Percentiles rank a stretch among this genome's conserved stretches.
phyloP scores from a whole-genome alignment of 2,113 vertebrate genomes.

The Martes martes region DNA sequence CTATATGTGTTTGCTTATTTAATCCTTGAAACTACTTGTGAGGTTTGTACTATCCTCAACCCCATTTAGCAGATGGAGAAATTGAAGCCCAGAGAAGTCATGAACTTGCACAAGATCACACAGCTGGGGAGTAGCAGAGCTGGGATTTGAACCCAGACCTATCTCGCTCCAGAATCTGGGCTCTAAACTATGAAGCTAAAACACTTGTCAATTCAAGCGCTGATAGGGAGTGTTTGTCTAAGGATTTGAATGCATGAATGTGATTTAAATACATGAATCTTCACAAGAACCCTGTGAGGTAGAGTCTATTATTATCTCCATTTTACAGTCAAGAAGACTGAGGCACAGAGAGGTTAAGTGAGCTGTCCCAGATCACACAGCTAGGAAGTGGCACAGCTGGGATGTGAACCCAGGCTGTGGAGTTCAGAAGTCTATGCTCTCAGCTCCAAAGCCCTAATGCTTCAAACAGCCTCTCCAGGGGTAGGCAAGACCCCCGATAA shows the following conservation, averaged over 20 bases:
- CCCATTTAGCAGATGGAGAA: not conserved
- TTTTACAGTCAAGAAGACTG: not conserved
- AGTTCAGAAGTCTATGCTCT: not conserved
- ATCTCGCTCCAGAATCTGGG: not conserved
- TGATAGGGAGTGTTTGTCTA: not conserved
- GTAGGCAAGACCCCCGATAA: not conserved
- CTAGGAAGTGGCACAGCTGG: not conserved
- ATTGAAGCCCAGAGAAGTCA: not conserved
- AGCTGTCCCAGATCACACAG: not conserved
- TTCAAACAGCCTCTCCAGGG: not conserved
- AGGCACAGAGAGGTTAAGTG: not conserved
- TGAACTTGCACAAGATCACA: not conserved
- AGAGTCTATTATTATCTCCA: not conserved
- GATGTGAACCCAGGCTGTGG: not conserved
- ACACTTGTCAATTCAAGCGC: not conserved
- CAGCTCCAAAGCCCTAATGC: not conserved
- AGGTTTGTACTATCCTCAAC: not conserved
- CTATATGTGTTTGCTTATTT: not conserved
- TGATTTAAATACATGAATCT: accelerated
- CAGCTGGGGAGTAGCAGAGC: not conserved
- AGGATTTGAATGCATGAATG: not conserved
- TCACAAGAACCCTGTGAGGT: not conserved
- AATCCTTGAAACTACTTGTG: not conserved
- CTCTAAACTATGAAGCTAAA: not conserved
- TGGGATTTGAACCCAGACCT: not conserved